Evolutionary conservation across 2,888 invertebrate genomes (phyloP), one percentile per base, ranked within the genome.

Genomic region (Diarsia mendica): DNA sequence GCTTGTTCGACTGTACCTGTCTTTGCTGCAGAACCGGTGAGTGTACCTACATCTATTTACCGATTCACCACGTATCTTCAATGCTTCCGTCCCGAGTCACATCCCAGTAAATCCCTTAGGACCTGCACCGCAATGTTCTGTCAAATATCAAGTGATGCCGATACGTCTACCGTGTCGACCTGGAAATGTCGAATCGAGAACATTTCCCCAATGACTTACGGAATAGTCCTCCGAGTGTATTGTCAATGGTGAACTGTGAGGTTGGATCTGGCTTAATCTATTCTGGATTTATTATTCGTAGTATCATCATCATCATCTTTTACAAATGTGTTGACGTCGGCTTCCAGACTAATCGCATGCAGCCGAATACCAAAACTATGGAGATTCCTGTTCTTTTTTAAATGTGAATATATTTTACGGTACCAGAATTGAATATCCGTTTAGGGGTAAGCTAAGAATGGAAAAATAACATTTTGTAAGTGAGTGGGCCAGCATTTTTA

Each of bases 161-260:
- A 75, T 67, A 68, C 44, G 79, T 72, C 83, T 69, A 68, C 15
- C 68, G 61, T 44, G 53, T 61, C 64, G 79, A 79, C 83, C 79
- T 79, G 79, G 33, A 80, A 73, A 79, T 78, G 79, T 83, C 61
- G 68, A 67, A 48, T 53, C 33, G 60, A 65, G 65, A 72, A 79
- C 68, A 51, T 51, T 48, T 67, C 79, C 72, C 80, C n/a, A 15
- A 55, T n/a, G n/a, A n/a, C n/a, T n/a, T n/a, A n/a, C n/a, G n/a
- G n/a, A n/a, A n/a, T n/a, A 67, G 71, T 72, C 83, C 64, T 60
- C 8, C 15, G 83, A 55, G 79, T n/a, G n/a, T 49, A 72, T 64
- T 64, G 60, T 60, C 44, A 13, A 61, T 61, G 13, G 18, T 0
- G n/a, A 5, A 48, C 51, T 9, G 20, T 51, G 55, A 48, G 23